Conservation (phyloP, 2,113 vertebrate species). For the Limnothrissa miodon region DNA sequence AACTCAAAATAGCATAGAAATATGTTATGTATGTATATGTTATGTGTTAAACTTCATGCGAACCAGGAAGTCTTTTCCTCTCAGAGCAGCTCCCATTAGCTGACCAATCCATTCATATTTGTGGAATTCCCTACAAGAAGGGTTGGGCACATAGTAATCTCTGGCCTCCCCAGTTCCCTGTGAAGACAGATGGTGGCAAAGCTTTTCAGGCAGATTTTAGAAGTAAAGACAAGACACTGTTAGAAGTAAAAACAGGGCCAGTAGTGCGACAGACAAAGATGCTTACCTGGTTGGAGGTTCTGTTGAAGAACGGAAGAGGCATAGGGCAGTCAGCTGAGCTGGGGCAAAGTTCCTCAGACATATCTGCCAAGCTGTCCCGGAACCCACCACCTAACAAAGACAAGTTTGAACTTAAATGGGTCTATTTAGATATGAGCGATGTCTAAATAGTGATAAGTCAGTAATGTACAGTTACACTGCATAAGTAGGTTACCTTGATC, state of each 20-base stretch:
- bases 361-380: constrained; percentile 94
- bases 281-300: constrained; percentile 91
- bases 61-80: constrained; percentile 96
- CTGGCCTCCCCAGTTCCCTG: constrained; percentile 92
- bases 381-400: constrained; percentile 84
- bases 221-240: not conserved
- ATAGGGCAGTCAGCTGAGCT: constrained; percentile 89
- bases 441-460: no score
- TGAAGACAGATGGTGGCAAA: constrained; percentile 17
- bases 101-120: constrained; percentile 97
- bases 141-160: constrained; percentile 95
- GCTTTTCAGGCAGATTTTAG: not conserved
- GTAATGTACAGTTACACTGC: not conserved
- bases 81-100: constrained; percentile 94
- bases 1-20: constrained; percentile 7
- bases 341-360: constrained; percentile 97
- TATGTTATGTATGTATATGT: not conserved
- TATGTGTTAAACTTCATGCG: constrained; percentile 47
- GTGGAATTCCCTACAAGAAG: constrained; percentile 90
- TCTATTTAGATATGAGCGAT: not conserved
- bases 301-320: constrained; percentile 91
- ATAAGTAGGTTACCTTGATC: constrained; percentile 81
- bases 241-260: not conserved
- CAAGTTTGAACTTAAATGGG: not conserved
- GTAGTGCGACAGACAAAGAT: not conserved